phyloP scores from a whole-genome alignment of 1,140 invertebrate species.

The Drosophila murphyi region DNA sequence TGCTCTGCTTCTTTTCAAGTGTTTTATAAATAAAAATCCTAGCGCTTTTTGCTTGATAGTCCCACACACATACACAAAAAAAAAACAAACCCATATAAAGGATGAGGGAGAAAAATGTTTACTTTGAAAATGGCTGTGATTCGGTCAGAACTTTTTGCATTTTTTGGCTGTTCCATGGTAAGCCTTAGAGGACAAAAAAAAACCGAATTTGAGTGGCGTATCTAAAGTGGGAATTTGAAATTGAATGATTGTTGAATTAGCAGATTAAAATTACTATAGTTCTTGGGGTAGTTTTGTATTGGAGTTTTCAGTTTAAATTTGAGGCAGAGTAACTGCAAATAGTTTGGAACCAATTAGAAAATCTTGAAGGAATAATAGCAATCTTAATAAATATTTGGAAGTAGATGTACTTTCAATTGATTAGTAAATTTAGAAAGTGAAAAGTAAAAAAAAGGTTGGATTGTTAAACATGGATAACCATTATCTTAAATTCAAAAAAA shows the following conservation, averaged over 20 bases:
- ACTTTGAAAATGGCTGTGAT: slow-evolving; percentile 80
- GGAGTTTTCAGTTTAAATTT: background rate
- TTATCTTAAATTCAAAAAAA: too few relatives aligned
- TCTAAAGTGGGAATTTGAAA: slow-evolving; percentile 63
- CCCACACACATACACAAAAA: slow-evolving; percentile 11
- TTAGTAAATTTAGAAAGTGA: too few relatives aligned
- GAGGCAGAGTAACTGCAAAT: background rate
- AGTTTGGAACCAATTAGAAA: background rate
- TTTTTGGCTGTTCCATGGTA: slow-evolving; percentile 25
- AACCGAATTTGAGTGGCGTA: slow-evolving; percentile 47
- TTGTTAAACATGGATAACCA: too few relatives aligned
- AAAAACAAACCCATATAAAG: background rate
- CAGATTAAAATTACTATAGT: slow-evolving; percentile 66
- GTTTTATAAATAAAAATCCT: slow-evolving; percentile 78
- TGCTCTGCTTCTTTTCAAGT: slow-evolving; percentile 68
- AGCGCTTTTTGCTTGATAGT: slow-evolving; percentile 46
- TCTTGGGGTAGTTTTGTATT: background rate
- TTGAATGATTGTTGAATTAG: slow-evolving; percentile 77
- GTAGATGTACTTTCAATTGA: too few relatives aligned
- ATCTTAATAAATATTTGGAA: too few relatives aligned
- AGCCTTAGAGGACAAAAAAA: slow-evolving; percentile 28
- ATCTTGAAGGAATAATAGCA: too few relatives aligned
- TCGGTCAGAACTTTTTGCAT: slow-evolving; percentile 58
- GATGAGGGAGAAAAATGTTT: slow-evolving; percentile 58
- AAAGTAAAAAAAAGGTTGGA: too few relatives aligned